Conservation (phyloP, 2,797 vertebrate genomes). For the Ibycter americanus region DNA sequence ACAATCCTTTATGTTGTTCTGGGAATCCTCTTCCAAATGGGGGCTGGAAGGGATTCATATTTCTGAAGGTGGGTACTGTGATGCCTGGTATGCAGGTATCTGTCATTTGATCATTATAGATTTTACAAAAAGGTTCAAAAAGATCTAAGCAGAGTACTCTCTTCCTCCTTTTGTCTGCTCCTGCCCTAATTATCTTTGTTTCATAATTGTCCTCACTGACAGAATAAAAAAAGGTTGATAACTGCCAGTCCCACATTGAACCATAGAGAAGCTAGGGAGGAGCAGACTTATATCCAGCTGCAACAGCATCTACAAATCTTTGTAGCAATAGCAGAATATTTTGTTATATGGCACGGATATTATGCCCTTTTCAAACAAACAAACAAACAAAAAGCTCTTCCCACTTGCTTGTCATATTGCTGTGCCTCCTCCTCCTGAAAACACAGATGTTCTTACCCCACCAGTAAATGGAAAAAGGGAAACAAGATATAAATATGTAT, state of each 20-base stretch:
- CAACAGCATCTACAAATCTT: neutral
- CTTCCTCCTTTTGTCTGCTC: slow-evolving; percentile 80
- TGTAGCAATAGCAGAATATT: neutral
- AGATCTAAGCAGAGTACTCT: slow-evolving; percentile 87
- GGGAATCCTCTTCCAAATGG: slow-evolving; percentile 82
- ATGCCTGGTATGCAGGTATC: slow-evolving; percentile 87
- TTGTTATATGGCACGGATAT: neutral
- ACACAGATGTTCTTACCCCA: slow-evolving; percentile 11
- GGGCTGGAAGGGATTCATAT: slow-evolving; percentile 81
- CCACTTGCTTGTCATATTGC: neutral
- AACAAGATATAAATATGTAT: neutral
- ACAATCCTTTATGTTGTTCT: slow-evolving; percentile 80
- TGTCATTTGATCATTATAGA: slow-evolving; percentile 92
- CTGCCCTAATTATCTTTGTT: slow-evolving; percentile 72
- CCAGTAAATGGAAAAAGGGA: neutral
- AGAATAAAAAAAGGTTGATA: slow-evolving; percentile 54
- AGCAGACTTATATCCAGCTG: neutral
- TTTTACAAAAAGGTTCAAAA: slow-evolving; percentile 87
- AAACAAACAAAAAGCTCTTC: neutral
- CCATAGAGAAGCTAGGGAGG: neutral
- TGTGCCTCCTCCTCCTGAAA: neutral
- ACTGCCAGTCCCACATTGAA: neutral
- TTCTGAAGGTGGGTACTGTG: slow-evolving; percentile 76
- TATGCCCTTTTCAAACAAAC: neutral
- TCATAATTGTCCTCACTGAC: slow-evolving; percentile 68